Evolutionary conservation across 2,113 vertebrate species (phyloP), one percentile per base, ranked within the genome.

Genomic region (Montifringilla adamsi): DNA sequence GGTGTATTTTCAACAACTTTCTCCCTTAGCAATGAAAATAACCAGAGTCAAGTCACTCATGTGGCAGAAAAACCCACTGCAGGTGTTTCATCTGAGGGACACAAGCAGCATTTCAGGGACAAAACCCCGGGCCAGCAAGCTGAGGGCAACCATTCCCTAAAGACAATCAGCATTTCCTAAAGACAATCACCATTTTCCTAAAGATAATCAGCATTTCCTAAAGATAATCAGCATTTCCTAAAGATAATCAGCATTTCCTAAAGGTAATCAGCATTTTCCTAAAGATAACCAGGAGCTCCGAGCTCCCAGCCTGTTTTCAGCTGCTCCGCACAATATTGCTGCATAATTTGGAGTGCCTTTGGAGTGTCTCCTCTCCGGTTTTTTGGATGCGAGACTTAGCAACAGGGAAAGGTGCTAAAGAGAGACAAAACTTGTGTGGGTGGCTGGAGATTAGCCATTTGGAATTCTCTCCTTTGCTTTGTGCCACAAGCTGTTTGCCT

Each of bases 341-440:
- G 92, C 92, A 91, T 60, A 87, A 96, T 95, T 94, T 75, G 72
- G 92, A 96, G 85, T 22, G 80, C 88, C 95, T 95, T 94, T 75
- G 72, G 92, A 96, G 85, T 22, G 80, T 90, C 95, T 97, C 90
- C 89, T 92, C 58, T 89, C 16, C n/a, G 4, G 8, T 62, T 95
- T 94, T 96, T 97, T 96, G 95, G 96, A 97, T 93, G 96, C 90
- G 87, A 97, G 96, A 97, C 95, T 97, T 97, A 97, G 97, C 96
- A 96, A 95, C 94, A n/a, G 91, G 84, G 94, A 97, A 96, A 97
- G 97, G 97, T 97, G 97, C 94, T 97, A 96, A 97, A 96, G 97
- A 97, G 97, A 97, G 96, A 96, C 96, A 91, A 96, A 97, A 97
- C 97, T 97, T 82, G 95, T 96, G 97, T 88, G 96, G 97, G 97